A percentile compares a stretch with the other conserved stretches of the same genome.
phyloP scores from a whole-genome alignment of 1,140 invertebrate genomes.

The Drosophila simulans region DNA sequence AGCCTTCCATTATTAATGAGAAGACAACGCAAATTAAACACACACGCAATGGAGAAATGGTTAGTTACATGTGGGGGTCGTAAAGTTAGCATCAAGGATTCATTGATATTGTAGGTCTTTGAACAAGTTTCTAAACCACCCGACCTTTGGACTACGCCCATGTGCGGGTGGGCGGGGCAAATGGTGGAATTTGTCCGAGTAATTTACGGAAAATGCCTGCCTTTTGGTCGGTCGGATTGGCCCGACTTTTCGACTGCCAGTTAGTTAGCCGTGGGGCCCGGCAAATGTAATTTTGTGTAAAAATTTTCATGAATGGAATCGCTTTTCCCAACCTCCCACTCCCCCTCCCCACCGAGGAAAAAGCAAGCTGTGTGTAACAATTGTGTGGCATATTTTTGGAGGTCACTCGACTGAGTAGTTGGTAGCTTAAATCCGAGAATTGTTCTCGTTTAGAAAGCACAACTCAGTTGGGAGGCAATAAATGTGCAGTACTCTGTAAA shows the following conservation, averaged over 20 bases:
- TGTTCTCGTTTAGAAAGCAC: constrained; percentile 25
- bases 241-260: constrained; percentile 49
- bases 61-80: constrained; percentile 13
- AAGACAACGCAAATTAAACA: constrained; percentile 76
- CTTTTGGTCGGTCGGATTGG: constrained; percentile 1
- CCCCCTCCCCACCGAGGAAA: background rate
- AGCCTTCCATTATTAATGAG: constrained; percentile 74
- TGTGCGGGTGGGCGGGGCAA: background rate
- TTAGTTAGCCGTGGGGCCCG: constrained; percentile 45
- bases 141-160: too few species aligned
- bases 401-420: constrained; percentile 58
- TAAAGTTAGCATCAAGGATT: constrained; percentile 46
- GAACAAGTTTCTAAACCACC: background rate
- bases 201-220: constrained; percentile 68
- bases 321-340: constrained; percentile 30
- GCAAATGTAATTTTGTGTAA: constrained; percentile 74
- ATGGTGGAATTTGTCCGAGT: constrained; percentile 28
- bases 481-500: constrained; percentile 6
- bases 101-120: constrained; percentile 47
- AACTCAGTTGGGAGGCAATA: constrained; percentile 15
- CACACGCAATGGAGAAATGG: constrained; percentile 31
- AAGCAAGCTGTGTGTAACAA: constrained; percentile 39
- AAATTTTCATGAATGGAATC: constrained; percentile 79
- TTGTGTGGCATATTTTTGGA: constrained; percentile 70
- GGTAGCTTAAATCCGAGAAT: constrained; percentile 11